Evolutionary conservation across 2,113 vertebrate species (phyloP), one percentile per base, ranked within the genome.

Genomic region (Elachura formosa): DNA sequence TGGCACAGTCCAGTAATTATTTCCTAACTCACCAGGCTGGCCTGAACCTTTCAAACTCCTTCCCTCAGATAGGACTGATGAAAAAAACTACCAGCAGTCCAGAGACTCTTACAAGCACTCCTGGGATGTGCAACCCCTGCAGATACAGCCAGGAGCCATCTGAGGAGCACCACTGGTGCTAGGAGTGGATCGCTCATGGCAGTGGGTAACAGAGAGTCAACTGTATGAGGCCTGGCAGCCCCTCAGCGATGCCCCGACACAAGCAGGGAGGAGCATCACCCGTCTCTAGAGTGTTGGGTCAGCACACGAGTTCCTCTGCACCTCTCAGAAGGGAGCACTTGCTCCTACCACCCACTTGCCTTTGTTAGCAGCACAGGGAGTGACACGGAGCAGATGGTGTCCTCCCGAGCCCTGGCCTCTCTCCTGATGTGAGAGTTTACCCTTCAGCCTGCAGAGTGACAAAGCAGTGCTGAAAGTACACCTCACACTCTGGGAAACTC

Each of bases 231-330:
- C 52, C 36, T 22, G 43, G 43, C 36, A 76, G 31, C 14, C 45
- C 31, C 61, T 18, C 45, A 23, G 38, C 4, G 22, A 56, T 2
- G 6, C 14, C n/a, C 15, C 0, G 0, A 11, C 0, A 61, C 18
- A 12, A 38, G 22, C 4, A 43, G 22, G 38, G 38, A 67, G 83
- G 4, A 33, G 33, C 52, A 33, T 26, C 33, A 67, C 5, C 5
- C 62, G 21, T 12, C 43, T 22, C 26, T 7, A 16, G 31, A 14
- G 48, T 21, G 22, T 0, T 2, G 0, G 5, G 18, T 45, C 22
- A 62, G 56, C 46, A 62, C 26, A 4, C 1, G 26, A 17, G 14
- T 4, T 52, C 46, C 38, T 45, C 33, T 43, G 33, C 52, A 11
- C 21, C 36, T 36, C 38, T 21, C 16, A 21, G 38, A 17, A 43